Conservation (phyloP, 1,140 invertebrate species). For the Reticulitermes speratus region DNA sequence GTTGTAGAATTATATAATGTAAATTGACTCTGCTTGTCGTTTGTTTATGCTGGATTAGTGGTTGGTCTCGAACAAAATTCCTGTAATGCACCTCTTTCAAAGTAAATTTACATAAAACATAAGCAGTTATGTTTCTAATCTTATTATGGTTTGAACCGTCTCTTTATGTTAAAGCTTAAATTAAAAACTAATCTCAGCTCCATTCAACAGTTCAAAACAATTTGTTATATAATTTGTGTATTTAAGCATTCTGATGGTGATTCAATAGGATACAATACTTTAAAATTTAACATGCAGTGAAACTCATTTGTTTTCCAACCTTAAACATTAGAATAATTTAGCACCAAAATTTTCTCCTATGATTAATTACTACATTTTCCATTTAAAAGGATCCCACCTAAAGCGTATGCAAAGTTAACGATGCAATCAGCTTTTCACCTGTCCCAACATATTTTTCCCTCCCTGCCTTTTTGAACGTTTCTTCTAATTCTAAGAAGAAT, state of each 20-base stretch:
- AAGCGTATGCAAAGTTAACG: too few species aligned
- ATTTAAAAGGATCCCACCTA: too few species aligned
- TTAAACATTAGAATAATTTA: too few species aligned
- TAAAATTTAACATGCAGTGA: background rate
- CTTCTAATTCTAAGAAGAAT: too few species aligned
- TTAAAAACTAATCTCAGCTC: background rate
- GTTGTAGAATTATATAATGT: slow-evolving; percentile 16
- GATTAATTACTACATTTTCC: too few species aligned
- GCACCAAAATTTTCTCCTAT: too few species aligned
- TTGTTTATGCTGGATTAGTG: slow-evolving; percentile 27
- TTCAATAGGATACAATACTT: background rate
- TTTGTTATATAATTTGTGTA: background rate
- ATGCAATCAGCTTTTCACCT: too few species aligned
- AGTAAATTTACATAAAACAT: slow-evolving; percentile 27
- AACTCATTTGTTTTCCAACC: background rate
- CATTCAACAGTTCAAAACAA: background rate
- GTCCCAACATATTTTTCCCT: too few species aligned
- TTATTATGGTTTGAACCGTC: background rate
- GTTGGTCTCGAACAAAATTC: slow-evolving; percentile 28
- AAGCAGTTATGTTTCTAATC: background rate
- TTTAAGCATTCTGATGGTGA: background rate
- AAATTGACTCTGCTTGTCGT: slow-evolving; percentile 23
- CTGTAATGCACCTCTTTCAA: slow-evolving; percentile 27
- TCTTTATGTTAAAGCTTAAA: background rate
- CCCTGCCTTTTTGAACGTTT: too few species aligned